These are phyloP conservation scores for Formica selysi DNA, from an alignment of 1,140 invertebrate species.

Conservation along the genomic window DNA sequence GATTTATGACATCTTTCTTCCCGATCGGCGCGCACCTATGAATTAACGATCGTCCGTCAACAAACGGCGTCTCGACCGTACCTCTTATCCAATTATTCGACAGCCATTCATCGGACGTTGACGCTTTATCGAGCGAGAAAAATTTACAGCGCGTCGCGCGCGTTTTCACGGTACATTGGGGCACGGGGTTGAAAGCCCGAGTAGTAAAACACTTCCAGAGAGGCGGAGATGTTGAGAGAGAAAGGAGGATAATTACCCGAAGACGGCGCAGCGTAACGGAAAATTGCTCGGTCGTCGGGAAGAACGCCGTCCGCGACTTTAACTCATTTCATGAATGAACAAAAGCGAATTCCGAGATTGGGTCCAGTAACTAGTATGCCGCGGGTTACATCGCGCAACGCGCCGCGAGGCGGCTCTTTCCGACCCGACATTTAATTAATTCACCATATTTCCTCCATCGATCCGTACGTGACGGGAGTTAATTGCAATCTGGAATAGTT, in stretches of 20 bases:
- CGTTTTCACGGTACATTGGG: constrained; percentile 71
- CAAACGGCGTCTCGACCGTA: neutral
- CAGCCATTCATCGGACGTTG: constrained; percentile 59
- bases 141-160: constrained; percentile 61
- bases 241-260: constrained; percentile 64
- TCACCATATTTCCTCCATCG: constrained; percentile 73
- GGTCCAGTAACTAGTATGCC: neutral
- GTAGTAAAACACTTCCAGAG: constrained; percentile 51
- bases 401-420: neutral
- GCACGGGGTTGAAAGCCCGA: constrained; percentile 26
- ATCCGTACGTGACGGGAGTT: constrained; percentile 57
- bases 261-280: constrained; percentile 36
- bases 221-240: neutral
- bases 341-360: constrained; percentile 56
- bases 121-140: constrained; percentile 69
- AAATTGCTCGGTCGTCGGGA: constrained; percentile 43
- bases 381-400: constrained; percentile 1
- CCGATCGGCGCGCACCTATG: constrained; percentile 20
- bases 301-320: constrained; percentile 47
- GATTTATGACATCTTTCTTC: constrained; percentile 38
- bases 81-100: constrained; percentile 60
- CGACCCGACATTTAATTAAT: constrained; percentile 69
- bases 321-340: constrained; percentile 62
- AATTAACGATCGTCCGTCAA: constrained; percentile 30
- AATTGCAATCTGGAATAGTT: constrained; percentile 72